phyloP scores from a whole-genome alignment of 2,113 vertebrate genomes.

The Indicator maculatus region DNA sequence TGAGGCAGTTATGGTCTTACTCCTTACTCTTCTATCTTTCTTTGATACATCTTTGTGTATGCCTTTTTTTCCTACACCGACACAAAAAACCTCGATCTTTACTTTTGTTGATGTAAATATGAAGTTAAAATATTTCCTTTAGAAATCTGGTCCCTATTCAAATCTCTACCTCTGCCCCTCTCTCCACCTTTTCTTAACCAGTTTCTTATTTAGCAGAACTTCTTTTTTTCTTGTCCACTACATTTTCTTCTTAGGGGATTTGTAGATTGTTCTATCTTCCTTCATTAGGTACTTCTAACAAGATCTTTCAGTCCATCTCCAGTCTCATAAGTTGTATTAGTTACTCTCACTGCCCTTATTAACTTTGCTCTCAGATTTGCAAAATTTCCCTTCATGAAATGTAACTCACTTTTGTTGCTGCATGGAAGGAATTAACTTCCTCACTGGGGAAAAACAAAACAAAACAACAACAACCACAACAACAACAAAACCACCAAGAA shows the following conservation, averaged over 20 bases:
- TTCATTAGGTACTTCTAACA: not conserved
- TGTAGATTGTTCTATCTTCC: not conserved
- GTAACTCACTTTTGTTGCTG: not conserved
- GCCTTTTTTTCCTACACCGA: not conserved
- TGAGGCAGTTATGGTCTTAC: not conserved
- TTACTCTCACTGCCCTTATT: not conserved
- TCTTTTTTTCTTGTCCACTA: not conserved
- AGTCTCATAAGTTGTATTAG: not conserved
- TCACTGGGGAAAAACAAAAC: not conserved
- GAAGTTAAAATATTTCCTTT: not conserved
- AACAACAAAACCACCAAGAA: too few relatives aligned
- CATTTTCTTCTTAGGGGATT: not conserved
- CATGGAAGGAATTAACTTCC: not conserved
- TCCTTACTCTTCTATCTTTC: not conserved
- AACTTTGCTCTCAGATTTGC: not conserved
- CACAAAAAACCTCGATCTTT: not conserved
- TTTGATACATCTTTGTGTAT: not conserved
- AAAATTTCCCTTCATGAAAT: not conserved
- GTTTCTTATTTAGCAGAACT: not conserved
- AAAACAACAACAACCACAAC: too few relatives aligned
- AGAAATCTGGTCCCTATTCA: fast-evolving
- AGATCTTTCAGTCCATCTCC: not conserved
- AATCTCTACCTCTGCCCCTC: not conserved
- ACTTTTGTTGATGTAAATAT: not conserved
- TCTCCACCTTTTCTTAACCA: not conserved